Conservation (phyloP, 1,140 invertebrate species). For the Oreohelix idahoensis region DNA sequence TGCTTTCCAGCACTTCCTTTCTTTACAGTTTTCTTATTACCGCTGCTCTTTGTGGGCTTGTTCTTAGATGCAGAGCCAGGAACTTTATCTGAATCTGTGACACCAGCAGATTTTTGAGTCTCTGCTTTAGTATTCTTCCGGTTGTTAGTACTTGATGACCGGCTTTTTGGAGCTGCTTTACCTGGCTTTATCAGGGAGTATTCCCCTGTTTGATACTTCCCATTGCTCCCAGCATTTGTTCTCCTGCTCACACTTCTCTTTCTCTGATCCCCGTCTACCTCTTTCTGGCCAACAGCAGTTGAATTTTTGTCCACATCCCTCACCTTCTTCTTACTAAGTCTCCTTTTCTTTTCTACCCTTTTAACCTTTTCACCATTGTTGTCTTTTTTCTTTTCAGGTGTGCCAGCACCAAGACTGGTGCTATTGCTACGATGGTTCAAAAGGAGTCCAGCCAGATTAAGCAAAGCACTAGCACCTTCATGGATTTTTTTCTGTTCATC, state of each 20-base stretch:
- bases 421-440: constrained; percentile 1
- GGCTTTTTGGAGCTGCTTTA: neutral
- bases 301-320: neutral
- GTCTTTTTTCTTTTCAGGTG: neutral
- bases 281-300: neutral
- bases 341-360: neutral
- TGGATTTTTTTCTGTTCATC: constrained; percentile 82
- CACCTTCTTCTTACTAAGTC: constrained; percentile 11
- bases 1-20: constrained; percentile 9
- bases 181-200: constrained; percentile 20
- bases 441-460: constrained; percentile 81
- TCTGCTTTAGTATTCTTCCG: neutral
- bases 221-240: constrained; percentile 41
- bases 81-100: neutral
- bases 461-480: constrained; percentile 84
- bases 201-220: constrained; percentile 30
- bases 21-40: neutral
- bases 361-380: neutral
- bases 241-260: constrained; percentile 26
- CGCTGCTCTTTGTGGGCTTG: neutral
- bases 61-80: neutral
- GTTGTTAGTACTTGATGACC: neutral
- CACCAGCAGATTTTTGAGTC: neutral
- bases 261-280: neutral
- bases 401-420: neutral